phyloP scores from a whole-genome alignment of 2,888 invertebrate species.

The Tetheella fluctuosa region DNA sequence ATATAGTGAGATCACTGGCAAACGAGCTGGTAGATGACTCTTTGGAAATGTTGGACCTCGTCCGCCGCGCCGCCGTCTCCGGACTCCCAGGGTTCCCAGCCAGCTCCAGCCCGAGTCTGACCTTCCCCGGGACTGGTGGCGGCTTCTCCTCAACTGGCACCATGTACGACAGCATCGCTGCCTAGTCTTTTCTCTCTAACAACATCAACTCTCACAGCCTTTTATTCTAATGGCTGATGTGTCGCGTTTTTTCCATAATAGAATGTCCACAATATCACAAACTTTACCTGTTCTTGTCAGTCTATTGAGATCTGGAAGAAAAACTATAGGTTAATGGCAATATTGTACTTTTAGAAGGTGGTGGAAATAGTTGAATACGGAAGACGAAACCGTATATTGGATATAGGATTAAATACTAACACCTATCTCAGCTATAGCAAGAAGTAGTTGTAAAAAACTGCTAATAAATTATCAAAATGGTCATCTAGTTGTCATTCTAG shows the following conservation, averaged over 20 bases:
- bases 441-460: no score
- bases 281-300: slow-evolving; percentile 32
- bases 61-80: slow-evolving; percentile 59
- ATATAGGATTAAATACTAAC: no score
- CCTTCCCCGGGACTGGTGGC: slow-evolving; percentile 84
- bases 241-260: slow-evolving; percentile 20
- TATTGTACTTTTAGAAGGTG: not conserved
- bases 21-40: slow-evolving; percentile 90
- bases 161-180: slow-evolving; percentile 91
- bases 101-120: slow-evolving; percentile 79
- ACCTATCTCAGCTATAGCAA: no score
- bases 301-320: slow-evolving; percentile 62
- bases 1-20: slow-evolving; percentile 86
- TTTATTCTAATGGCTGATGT: slow-evolving; percentile 12
- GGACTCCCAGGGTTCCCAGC: slow-evolving; percentile 70
- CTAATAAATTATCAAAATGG: not conserved
- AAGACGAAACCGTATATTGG: not conserved
- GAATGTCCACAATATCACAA: slow-evolving; percentile 21
- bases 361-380: not conserved
- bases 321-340: slow-evolving; percentile 16
- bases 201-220: slow-evolving; percentile 27
- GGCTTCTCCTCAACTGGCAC: slow-evolving; percentile 91
- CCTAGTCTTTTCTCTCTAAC: slow-evolving; percentile 29
- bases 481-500: not conserved
- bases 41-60: slow-evolving; percentile 80